Percentiles rank a stretch among this genome's conserved stretches.
phyloP scores from a whole-genome alignment of 2,113 vertebrate genomes.

The Otolemur garnettii region DNA sequence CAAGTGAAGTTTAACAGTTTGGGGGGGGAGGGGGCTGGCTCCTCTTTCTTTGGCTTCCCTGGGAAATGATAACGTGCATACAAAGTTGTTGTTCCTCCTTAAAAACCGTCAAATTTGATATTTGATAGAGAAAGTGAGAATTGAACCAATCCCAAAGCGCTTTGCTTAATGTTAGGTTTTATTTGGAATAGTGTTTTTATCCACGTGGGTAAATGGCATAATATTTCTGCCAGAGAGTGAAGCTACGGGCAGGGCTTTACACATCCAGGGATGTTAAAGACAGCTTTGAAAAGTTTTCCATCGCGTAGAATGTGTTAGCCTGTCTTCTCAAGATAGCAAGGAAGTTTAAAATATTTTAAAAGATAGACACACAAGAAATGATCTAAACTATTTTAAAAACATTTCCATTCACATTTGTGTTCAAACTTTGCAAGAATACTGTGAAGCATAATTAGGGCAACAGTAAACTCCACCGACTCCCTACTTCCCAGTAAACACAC shows the following conservation, averaged over 20 bases:
- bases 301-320: not conserved
- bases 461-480: not conserved
- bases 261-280: not conserved
- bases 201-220: not conserved
- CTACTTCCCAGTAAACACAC: not conserved
- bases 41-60: conserved; percentile 36
- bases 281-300: conserved; percentile 41
- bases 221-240: conserved; percentile 40
- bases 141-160: not conserved
- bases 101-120: conserved; percentile 19
- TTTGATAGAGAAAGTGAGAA: not conserved
- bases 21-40: not conserved
- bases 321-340: conserved; percentile 39
- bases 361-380: not conserved
- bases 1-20: not conserved
- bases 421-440: conserved; percentile 8
- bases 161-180: conserved; percentile 41
- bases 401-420: conserved; percentile 3
- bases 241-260: not conserved
- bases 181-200: conserved; percentile 50
- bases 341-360: conserved; percentile 5
- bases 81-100: not conserved
- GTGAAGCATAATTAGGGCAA: not conserved
- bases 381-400: not conserved
- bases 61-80: not conserved